Evolutionary conservation across 64 coral and sea anemone species (phyloP), one percentile per base, ranked within the genome.

Genomic region (Porites australiensis): DNA sequence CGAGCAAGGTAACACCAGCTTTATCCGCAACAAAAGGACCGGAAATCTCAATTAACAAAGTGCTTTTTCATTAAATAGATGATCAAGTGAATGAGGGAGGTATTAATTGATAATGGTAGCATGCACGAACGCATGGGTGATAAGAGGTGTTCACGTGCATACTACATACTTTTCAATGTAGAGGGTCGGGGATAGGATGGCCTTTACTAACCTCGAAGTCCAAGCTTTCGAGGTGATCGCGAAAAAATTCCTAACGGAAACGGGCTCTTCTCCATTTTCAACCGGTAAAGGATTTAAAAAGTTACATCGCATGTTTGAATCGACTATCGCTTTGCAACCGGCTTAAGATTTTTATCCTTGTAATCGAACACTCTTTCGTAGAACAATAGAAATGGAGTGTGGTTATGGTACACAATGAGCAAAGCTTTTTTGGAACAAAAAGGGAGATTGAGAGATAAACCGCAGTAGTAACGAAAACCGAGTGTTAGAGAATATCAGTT

Each of bases 311-410:
- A 46, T 2, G 11, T 37, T 64, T 64, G 15, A 8, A 3, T 44
- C 13, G 4, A 16, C 16, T 50, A 16, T 18, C 45, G 4, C 47
- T 73, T 45, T 44, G 3, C 13, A 50, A 4, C 47, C 18, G 4
- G 18, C 9, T 14, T 6, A 74, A 12, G 12, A 44, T 45, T 69
- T 8, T 68, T 84, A 68, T 68, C 44, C 13, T 23, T 84, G 81
- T 84, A 68, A 68, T 65, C 58, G 6, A 68, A 51, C 53, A 12
- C 81, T 44, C 69, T 52, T 68, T 14, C 0, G 47, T n/a, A 50
- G 81, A 84, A 84, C 81, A 84, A 84, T 68, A 69, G 81, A 46
- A 62, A 61, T 60, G 23, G 20, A 60, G 77, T 13, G 44, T 20
- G 57, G 61, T 80, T 80, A 22, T 58, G 6, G 22, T 4, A 16